A percentile compares a stretch with the other conserved stretches of the same genome.
Evolutionary conservation across 1,140 invertebrate species (phyloP).

Genomic region (Drosophila repleta): DNA sequence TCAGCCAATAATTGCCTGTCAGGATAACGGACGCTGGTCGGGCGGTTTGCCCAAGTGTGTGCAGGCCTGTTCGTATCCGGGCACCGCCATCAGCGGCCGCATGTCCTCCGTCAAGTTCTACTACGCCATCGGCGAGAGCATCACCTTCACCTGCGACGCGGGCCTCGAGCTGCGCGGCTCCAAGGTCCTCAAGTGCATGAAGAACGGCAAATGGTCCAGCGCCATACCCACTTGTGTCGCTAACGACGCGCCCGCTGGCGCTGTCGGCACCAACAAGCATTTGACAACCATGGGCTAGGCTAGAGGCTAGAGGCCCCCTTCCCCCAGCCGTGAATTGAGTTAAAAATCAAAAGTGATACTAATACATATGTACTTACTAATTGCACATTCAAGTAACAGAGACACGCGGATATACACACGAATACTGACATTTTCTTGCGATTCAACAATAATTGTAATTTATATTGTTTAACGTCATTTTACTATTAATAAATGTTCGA

Average conservation of each 20-base stretch:
- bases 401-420: slow-evolving; percentile 54
- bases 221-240: slow-evolving; percentile 88
- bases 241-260: slow-evolving; percentile 52
- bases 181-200: slow-evolving; percentile 90
- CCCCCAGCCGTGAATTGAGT: slow-evolving; percentile 35
- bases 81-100: slow-evolving; percentile 91
- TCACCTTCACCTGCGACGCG: slow-evolving; percentile 92
- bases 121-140: slow-evolving; percentile 93
- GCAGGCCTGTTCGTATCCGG: slow-evolving; percentile 93
- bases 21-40: slow-evolving; percentile 95
- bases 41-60: slow-evolving; percentile 92
- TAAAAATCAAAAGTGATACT: slow-evolving; percentile 74
- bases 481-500: slow-evolving; percentile 75
- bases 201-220: slow-evolving; percentile 94
- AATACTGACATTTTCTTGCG: slow-evolving; percentile 57
- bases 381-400: slow-evolving; percentile 43
- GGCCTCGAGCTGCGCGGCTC: slow-evolving; percentile 90
- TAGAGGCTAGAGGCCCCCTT: too few relatives aligned
- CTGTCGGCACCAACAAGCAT: slow-evolving; percentile 53
- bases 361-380: slow-evolving; percentile 75
- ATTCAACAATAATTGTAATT: slow-evolving; percentile 63
- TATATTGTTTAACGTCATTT: slow-evolving; percentile 64
- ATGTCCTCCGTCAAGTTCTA: slow-evolving; percentile 95
- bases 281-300: slow-evolving; percentile 65
- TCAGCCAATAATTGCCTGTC: slow-evolving; percentile 92